Evolutionary conservation across 2,113 vertebrate genomes (phyloP), one percentile per base, ranked within the genome.

Genomic region (Mugil cephalus): DNA sequence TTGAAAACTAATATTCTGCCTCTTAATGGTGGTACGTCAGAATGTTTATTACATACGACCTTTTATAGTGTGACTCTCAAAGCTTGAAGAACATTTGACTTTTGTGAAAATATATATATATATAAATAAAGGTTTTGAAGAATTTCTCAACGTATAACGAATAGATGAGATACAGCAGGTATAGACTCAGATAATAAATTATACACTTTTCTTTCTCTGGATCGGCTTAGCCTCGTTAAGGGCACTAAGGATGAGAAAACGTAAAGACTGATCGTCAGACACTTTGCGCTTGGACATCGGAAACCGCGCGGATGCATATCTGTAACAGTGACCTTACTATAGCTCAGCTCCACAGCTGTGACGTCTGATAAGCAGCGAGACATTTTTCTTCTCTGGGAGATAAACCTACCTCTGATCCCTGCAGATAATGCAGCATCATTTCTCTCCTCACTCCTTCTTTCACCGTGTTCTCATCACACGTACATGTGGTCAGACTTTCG

Each of bases 181-280:
- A 42, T 7, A 36, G 59, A 43, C 51, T 0, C 13, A 34, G 55
- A 46, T 67, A 66, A 69, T 48, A 65, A 60, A 69, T 43, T 7
- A 52, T 59, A 30, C 39, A 30, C 52, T 54, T 56, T 30, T 69
- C 21, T 53, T 0, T 17, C 30, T 66, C 35, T 62, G 42, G 36
- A 67, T 59, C 69, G 63, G 76, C 56, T 56, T 48, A 42, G 24
- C n/a, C 52, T 63, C 62, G 65, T 70, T 83, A 86, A 82, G 75
- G 74, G 42, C 81, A 72, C 54, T 19, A 42, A 54, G 51, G 56
- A 80, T 66, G 59, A 34, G 50, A 63, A 56, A 70, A 54, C 30
- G 46, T 66, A 40, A 65, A 36, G 69, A 82, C 30, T 68, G 64
- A 83, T 72, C 12, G 53, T 66, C 73, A 56, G 56, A 42, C 58